phyloP scores from a whole-genome alignment of 2,797 vertebrate genomes.

The Enteromius afrohamiltoni region DNA sequence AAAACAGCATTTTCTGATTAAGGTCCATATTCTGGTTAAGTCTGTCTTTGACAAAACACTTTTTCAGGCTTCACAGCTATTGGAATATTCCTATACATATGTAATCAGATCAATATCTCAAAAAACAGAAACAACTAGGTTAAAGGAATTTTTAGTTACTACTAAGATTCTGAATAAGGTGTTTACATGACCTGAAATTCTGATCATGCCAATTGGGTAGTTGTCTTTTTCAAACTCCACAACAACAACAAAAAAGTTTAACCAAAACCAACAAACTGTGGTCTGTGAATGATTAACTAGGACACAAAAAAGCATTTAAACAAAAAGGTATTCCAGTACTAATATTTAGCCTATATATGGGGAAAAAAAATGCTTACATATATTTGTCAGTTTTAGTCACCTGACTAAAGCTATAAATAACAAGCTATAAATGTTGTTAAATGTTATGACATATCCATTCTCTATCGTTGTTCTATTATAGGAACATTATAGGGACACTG shows the following conservation, averaged over 20 bases:
- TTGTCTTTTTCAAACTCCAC: background rate
- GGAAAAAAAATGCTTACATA: background rate
- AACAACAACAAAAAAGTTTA: too few relatives aligned
- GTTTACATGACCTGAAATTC: background rate
- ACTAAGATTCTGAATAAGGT: background rate
- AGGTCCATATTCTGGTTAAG: background rate
- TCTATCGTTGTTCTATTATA: background rate
- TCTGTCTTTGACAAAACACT: background rate
- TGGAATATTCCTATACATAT: background rate
- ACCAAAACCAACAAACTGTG: too few relatives aligned
- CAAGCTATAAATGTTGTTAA: background rate
- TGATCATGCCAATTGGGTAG: background rate
- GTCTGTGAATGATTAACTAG: background rate
- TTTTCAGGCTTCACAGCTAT: background rate
- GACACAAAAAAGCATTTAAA: background rate
- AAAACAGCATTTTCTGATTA: background rate
- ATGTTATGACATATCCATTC: background rate
- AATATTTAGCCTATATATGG: background rate
- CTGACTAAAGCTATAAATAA: too few relatives aligned
- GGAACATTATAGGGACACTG: conserved; percentile 55
- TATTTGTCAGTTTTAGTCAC: background rate
- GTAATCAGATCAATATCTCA: background rate
- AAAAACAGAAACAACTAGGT: background rate
- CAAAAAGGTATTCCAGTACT: background rate
- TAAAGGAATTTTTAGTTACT: background rate